Base-by-base conservation (phyloP, 2,113 vertebrate genomes). In the Sander lucioperca region DNA sequence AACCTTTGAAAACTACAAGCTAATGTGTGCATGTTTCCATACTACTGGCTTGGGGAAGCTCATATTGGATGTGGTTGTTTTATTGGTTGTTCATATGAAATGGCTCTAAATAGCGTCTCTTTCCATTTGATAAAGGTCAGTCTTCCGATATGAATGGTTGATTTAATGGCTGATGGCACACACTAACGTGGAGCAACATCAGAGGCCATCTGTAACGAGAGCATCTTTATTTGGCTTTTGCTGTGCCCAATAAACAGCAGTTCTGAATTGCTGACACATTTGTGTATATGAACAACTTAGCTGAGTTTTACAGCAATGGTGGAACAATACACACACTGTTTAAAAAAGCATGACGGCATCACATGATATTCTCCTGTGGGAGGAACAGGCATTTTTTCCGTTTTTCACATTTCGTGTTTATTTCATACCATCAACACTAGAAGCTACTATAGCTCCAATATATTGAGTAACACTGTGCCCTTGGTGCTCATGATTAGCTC, bases 391-490 rank as follows among this genome's bases (percentile, higher is more conserved):
- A 16, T 51, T 69, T 51, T 65, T 53, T 64, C 27, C 43, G 13
- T 59, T 30, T 78, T 79, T 83, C 65, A 73, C 33, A 18, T 54
- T n/a, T 21, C 9, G 10, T 39, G 39, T 39, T 39, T 39, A 79
- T 66, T 80, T 82, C 48, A 62, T 67, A 53, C 6, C 27, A 75
- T 80, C 71, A 59, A 77, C 69, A 51, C 1, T 5, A 58, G 30
- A 47, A 71, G 50, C 71, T 1, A 5, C 68, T 50, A 4, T 58
- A 36, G 65, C 63, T 43, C 18, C 58, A 64, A 33, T 80, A 36
- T 70, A 78, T 61, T 65, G 82, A 88, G 68, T 87, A 90, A 91
- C 86, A 77, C 74, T 1, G 5, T 80, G 91, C 83, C 89, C 90
- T 92, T 92, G 89, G 48, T 0, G 10, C 74, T 80, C 71, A 74